Evolutionary conservation across 2,888 invertebrate species (phyloP).

Genomic region (Synergus japonicus): DNA sequence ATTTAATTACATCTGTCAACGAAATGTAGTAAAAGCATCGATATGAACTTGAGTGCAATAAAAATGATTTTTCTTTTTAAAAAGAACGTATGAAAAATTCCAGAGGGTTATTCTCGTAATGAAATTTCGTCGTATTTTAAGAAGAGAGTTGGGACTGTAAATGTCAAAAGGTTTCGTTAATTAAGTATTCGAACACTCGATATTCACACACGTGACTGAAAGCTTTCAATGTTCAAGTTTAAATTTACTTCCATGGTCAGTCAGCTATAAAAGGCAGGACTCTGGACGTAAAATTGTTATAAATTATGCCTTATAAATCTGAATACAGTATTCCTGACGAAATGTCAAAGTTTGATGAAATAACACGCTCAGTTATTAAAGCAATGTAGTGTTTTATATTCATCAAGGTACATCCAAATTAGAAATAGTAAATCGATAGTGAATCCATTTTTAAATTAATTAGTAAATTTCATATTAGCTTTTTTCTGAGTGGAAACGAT

Average conservation of each 20-base stretch:
- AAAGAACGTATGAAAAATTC: not conserved
- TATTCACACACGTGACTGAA: not conserved
- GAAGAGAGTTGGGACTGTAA: not conserved
- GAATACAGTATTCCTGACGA: not conserved
- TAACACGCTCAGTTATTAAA: not conserved
- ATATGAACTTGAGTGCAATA: not conserved
- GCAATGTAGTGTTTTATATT: not conserved
- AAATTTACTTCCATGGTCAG: not conserved
- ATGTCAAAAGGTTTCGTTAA: conserved; percentile 2
- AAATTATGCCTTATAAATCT: not conserved
- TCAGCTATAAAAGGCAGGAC: not conserved
- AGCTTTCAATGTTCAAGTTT: conserved; percentile 4
- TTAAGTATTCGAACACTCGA: conserved; percentile 21
- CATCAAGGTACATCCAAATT: not conserved
- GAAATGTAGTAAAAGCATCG: not conserved
- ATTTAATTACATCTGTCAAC: not conserved
- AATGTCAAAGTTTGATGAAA: not conserved
- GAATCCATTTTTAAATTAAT: too few relatives aligned
- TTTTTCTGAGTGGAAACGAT: too few relatives aligned
- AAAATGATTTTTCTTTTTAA: not conserved
- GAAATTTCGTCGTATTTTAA: not conserved
- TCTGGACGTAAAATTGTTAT: not conserved
- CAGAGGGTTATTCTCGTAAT: not conserved
- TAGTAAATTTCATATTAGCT: too few relatives aligned
- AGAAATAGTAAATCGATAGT: not conserved